Evolutionary conservation across 1,140 invertebrate species (phyloP).

Genomic region (Littorina saxatilis): DNA sequence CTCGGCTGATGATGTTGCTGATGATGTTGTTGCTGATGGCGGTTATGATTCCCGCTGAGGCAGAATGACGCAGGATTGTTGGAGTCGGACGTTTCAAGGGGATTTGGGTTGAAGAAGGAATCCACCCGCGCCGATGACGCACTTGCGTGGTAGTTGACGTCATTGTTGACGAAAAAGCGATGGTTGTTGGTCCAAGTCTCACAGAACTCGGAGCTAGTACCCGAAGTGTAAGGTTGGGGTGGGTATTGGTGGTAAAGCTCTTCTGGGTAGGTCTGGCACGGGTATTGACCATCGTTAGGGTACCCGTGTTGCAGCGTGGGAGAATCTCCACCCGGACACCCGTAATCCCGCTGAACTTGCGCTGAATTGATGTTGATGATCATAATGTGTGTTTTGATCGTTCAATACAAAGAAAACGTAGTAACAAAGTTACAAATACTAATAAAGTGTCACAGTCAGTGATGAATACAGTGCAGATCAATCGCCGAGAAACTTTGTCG

Average conservation of each 20-base stretch:
- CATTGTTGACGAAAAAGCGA: constrained; percentile 17
- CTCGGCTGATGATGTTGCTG: neutral
- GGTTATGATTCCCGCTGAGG: neutral
- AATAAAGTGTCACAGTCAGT: neutral
- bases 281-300: constrained; percentile 8
- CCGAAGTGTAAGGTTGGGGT: neutral
- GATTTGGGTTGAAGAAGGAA: neutral
- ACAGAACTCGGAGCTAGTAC: neutral
- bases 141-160: neutral
- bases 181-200: constrained; percentile 23
- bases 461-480: no score
- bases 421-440: neutral
- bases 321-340: neutral
- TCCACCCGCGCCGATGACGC: neutral
- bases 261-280: constrained; percentile 14
- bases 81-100: neutral
- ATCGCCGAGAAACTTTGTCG: no score
- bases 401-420: neutral
- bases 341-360: neutral
- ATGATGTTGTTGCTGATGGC: neutral
- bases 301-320: neutral
- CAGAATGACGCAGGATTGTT: neutral
- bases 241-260: neutral
- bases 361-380: neutral
- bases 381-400: no score